Evolutionary conservation across 2,113 vertebrate genomes (phyloP), one percentile per base, ranked within the genome.

Genomic region (Neodontobutis hainanensis): DNA sequence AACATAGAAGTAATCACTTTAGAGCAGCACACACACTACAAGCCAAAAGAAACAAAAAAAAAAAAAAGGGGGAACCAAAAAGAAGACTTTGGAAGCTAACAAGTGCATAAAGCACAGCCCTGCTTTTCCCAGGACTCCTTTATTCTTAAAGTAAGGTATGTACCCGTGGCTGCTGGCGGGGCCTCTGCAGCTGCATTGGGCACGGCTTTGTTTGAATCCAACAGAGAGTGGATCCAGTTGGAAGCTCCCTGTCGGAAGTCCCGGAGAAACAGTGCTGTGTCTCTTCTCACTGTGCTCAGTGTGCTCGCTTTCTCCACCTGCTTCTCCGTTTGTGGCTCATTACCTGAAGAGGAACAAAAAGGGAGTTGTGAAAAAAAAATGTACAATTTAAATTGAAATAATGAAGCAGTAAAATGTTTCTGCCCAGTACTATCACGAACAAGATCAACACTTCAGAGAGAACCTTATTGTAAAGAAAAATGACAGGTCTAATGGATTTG

Each of bases 181-280:
- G 5, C 46, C 49, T 82, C 82, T 64, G 62, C 79, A 64, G 67
- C 68, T 49, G 77, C 52, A 70, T 51, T 40, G 46, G 82, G 40
- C 42, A 81, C 34, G 43, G 83, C 68, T 78, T 79, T 82, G 85
- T 71, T 90, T 52, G 92, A 68, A 78, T 94, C 94, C 78, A 94
- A 85, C 35, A 96, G 85, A 40, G 94, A 92, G 60, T 94, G 92
- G 73, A 97, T 92, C 94, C 94, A 96, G 16, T 94, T 94, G 49
- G 95, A 93, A n/a, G 95, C 95, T 0, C 94, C 91, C 75, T 93
- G 87, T 64, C 90, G 92, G 77, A 97, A 87, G 77, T 95, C 94
- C 76, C 88, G 79, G 35, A 96, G 73, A 52, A 96, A 64, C 74
- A 93, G 67, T 0, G 94, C 92, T 0, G 94, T 94, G 81, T 95